A percentile compares a stretch with the other conserved stretches of the same genome.
These are phyloP conservation scores for Brachyalestes nurse DNA, from an alignment of 2,797 vertebrate species.

Conservation along the genomic window DNA sequence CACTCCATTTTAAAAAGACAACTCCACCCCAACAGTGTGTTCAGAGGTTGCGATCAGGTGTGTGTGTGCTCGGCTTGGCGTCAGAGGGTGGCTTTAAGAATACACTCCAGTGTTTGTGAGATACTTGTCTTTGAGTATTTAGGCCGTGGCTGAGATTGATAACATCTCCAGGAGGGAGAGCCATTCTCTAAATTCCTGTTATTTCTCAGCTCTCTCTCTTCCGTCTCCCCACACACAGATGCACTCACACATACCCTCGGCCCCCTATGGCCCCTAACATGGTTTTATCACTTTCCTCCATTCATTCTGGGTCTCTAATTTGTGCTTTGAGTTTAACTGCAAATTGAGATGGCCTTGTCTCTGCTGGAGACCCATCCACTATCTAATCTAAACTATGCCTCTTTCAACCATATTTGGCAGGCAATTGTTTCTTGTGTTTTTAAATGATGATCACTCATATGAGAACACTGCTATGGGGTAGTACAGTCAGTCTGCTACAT, in stretches of 20 bases:
- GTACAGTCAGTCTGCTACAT: constrained; percentile 35
- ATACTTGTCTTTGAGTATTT: constrained; percentile 44
- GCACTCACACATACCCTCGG: constrained; percentile 16
- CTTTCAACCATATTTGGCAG: constrained; percentile 31
- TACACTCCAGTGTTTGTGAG: constrained; percentile 16
- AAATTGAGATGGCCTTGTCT: constrained; percentile 48
- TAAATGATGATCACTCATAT: constrained; percentile 39
- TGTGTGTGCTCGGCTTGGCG: neutral
- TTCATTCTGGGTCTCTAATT: constrained; percentile 39
- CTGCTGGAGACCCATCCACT: constrained; percentile 34
- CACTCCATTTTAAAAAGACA: too few species aligned
- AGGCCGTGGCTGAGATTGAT: constrained; percentile 40
- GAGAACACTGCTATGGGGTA: constrained; percentile 23
- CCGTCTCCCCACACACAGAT: neutral
- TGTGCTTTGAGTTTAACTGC: constrained; percentile 47
- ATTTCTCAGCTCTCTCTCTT: constrained; percentile 38
- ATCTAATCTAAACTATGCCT: constrained; percentile 28
- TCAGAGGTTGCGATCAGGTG: neutral
- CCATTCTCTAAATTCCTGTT: constrained; percentile 55
- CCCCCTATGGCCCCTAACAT: constrained; percentile 24
- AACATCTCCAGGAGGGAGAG: constrained; percentile 58
- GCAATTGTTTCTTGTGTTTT: constrained; percentile 39
- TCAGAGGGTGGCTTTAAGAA: constrained; percentile 34
- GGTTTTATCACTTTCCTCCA: neutral
- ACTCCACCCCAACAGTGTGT: neutral